Evolutionary conservation across 2,888 invertebrate genomes (phyloP), one percentile per base, ranked within the genome.

Genomic region (Zeuzera pyrina): DNA sequence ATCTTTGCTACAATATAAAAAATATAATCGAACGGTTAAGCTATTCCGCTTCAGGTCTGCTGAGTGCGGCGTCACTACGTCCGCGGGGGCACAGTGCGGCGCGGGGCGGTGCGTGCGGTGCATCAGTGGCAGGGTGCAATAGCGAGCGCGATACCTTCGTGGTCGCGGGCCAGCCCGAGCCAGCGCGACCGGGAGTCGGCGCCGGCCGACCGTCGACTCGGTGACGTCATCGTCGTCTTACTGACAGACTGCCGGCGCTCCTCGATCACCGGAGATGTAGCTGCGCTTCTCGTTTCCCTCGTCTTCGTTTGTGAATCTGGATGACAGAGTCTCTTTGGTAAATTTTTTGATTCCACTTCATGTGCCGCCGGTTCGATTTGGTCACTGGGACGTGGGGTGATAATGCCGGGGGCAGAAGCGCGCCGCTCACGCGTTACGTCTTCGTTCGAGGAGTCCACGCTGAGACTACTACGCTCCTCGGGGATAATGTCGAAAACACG

Each of bases 401-500:
- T n/a, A n/a, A n/a, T n/a, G 30, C 53, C 54, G 21, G 56, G 63
- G 15, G 56, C 65, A 29, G 54, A 71, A 22, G 45, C 57, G 40
- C 67, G 47, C 35, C 65, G 49, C 29, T 45, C 55, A 33, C 56
- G 46, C 29, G 49, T 49, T 14, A 50, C 46, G 26, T 74, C 72
- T 15, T 81, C 83, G 31, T 56, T 60, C 10, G 81, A 71, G 2
- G 85, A 81, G 25, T 85, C 85, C 13, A 79, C 42, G 37, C 85
- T 83, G 32, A 77, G 53, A 42, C 78, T 77, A 51, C 78, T 76
- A 39, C 74, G 72, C 53, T 87, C 87, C 55, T 87, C 87, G 10
- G 87, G 87, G 39, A 87, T 87, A 3, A 81, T 84, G 43, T 86
- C 86, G 50, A 86, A 86, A 21, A 72, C 68, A 33, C 79, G 78